phyloP scores from a whole-genome alignment of 2,888 invertebrate species.

The Pyrochroa serraticornis region DNA sequence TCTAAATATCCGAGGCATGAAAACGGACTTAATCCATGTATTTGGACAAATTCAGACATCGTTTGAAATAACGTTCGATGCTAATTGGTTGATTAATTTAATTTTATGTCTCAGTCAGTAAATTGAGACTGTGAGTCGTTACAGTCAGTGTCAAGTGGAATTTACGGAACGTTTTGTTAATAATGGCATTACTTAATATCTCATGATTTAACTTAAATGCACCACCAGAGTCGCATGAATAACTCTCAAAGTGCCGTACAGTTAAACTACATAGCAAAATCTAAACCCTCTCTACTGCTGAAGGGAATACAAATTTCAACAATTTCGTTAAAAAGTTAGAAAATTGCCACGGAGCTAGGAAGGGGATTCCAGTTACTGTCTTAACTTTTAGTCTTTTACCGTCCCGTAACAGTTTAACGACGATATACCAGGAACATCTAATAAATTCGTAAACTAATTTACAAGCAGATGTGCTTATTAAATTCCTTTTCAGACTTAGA shows the following conservation, averaged over 20 bases:
- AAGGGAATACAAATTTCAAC: constrained; percentile 54
- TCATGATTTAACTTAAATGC: constrained; percentile 25
- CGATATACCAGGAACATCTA: constrained; percentile 32
- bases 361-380: constrained; percentile 43
- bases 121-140: constrained; percentile 10
- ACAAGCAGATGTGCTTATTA: constrained; percentile 28
- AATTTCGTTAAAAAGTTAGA: constrained; percentile 54
- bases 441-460: constrained; percentile 33
- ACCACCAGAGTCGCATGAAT: constrained; percentile 35
- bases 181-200: constrained; percentile 15
- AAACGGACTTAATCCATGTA: too few species aligned
- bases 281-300: constrained; percentile 49
- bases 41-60: too few species aligned
- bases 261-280: constrained; percentile 51
- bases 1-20: too few species aligned
- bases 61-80: too few species aligned
- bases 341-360: constrained; percentile 47
- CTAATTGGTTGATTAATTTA: too few species aligned
- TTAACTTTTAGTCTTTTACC: constrained; percentile 40
- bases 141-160: constrained; percentile 5
- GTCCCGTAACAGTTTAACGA: constrained; percentile 43
- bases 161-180: constrained; percentile 15
- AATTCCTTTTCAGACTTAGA: constrained; percentile 23
- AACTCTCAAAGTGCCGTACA: constrained; percentile 40
- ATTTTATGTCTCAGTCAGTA: too few species aligned